Percentiles rank a stretch among this genome's conserved stretches.
Conservation (phyloP, 1,140 invertebrate species). For the Heliconius melpomene region DNA sequence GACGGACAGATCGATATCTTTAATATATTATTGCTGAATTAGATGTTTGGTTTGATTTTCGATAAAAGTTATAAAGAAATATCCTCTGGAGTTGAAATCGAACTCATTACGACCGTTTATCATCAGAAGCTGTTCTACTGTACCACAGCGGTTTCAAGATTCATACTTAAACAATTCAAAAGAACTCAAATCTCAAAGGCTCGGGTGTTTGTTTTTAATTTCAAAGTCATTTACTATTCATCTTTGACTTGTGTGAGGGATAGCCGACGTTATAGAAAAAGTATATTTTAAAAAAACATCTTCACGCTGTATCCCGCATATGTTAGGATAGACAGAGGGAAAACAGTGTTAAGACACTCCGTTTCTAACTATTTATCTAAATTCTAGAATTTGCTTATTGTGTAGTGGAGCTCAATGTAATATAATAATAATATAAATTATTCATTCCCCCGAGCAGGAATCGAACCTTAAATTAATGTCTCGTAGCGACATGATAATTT, state of each 20-base stretch:
- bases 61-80: neutral
- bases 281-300: neutral
- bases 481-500: too few species aligned
- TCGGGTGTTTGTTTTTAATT: constrained; percentile 1
- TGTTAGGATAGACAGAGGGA: too few species aligned
- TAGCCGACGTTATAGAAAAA: neutral
- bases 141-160: neutral
- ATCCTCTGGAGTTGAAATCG: too few species aligned
- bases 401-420: too few species aligned
- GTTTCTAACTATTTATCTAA: too few species aligned
- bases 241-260: constrained; percentile 7
- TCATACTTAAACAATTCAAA: constrained; percentile 5
- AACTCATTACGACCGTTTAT: neutral
- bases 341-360: too few species aligned
- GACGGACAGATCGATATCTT: constrained; percentile 30
- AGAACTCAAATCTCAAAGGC: constrained; percentile 9
- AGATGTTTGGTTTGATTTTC: neutral
- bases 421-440: too few species aligned
- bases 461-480: too few species aligned
- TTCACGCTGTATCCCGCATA: too few species aligned
- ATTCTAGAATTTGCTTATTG: too few species aligned
- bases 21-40: constrained; percentile 26
- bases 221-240: constrained; percentile 14
- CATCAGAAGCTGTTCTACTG: neutral
- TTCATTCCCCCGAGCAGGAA: too few species aligned